These are phyloP conservation scores for Petrophora chlorosata DNA, from an alignment of 2,888 invertebrate species.

Conservation along the genomic window DNA sequence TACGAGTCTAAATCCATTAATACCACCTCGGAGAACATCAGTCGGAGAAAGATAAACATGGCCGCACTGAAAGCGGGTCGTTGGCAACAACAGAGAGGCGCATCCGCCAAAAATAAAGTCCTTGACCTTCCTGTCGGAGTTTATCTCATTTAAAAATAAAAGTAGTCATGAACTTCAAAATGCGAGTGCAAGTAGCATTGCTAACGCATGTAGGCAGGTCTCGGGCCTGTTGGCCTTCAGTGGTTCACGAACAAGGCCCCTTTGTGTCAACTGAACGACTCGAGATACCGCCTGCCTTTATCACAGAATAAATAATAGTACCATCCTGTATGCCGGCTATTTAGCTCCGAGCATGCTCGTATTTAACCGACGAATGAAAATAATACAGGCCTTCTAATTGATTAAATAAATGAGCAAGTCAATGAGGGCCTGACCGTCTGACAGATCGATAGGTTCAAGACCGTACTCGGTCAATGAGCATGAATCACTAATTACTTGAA, in stretches of 20 bases:
- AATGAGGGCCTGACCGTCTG: constrained; percentile 21
- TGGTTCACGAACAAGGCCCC: constrained; percentile 79
- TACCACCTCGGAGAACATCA: constrained; percentile 44
- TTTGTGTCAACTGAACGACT: constrained; percentile 58
- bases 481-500: constrained; percentile 31
- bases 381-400: constrained; percentile 26
- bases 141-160: constrained; percentile 75
- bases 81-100: constrained; percentile 62
- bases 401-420: constrained; percentile 24
- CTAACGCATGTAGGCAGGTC: constrained; percentile 66
- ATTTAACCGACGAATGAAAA: constrained; percentile 19
- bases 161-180: constrained; percentile 77
- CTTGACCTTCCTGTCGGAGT: constrained; percentile 75
- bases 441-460: constrained; percentile 33
- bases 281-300: constrained; percentile 37
- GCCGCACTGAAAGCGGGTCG: constrained; percentile 56
- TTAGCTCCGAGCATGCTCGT: constrained; percentile 15
- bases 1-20: constrained; percentile 50
- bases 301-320: too few species aligned
- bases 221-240: constrained; percentile 73
- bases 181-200: constrained; percentile 61
- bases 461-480: constrained; percentile 22
- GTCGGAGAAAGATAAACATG: constrained; percentile 51
- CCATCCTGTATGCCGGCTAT: constrained; percentile 28
- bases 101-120: constrained; percentile 77